phyloP scores from a whole-genome alignment of 1,140 invertebrate genomes.

The Caenorhabditis tropicalis region DNA sequence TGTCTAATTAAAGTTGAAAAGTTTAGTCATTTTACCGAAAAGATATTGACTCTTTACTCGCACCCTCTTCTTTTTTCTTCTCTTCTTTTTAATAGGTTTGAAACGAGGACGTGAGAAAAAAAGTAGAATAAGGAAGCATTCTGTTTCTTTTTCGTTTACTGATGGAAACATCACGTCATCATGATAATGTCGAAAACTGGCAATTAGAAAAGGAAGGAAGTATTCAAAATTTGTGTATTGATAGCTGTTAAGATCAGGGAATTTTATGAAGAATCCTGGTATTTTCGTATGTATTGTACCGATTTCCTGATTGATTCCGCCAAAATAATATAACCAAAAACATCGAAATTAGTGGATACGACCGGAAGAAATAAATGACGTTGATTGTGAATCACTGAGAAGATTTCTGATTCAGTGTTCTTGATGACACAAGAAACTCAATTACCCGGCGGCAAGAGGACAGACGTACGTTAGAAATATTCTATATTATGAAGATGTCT shows the following conservation, averaged over 20 bases:
- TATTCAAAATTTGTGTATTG: background rate
- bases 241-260: background rate
- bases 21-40: background rate
- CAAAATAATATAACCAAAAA: background rate
- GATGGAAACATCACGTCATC: conserved; percentile 9
- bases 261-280: background rate
- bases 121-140: background rate
- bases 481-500: background rate
- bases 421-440: background rate
- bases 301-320: background rate
- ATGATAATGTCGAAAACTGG: conserved; percentile 1
- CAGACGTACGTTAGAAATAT: background rate
- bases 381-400: background rate
- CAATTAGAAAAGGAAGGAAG: background rate
- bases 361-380: conserved; percentile 3
- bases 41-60: conserved; percentile 21
- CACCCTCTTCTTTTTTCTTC: background rate
- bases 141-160: background rate
- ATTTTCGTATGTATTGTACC: background rate
- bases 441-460: background rate
- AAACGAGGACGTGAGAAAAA: conserved; percentile 26
- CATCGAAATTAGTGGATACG: background rate
- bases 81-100: conserved; percentile 24
- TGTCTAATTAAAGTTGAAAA: conserved; percentile 42
- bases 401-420: conserved; percentile 8